Base-by-base conservation (phyloP, 2,888 invertebrate species). In the Cryptocheilus praepositus region DNA sequence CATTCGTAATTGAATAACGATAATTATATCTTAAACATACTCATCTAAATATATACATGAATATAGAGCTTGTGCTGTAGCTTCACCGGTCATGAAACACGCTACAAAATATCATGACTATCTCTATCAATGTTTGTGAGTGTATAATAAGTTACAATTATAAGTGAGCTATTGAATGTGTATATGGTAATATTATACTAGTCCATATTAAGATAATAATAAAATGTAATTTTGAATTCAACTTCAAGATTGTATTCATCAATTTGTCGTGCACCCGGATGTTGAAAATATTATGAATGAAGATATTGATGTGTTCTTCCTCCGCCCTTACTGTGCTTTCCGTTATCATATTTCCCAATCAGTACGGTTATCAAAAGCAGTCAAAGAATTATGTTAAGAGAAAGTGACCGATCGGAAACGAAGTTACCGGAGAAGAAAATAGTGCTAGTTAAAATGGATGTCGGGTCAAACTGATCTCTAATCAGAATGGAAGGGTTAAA, bases 171-270 rank as follows among this genome's bases (percentile, higher is more conserved):
- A 88, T 85, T 88, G 86, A 87, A 88, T 88, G 88, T 88, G 88
- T 88, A 87, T 82, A 88, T 87, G 87, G 86, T 88, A 85, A 86
- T 85, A 86, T 81, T 86, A 88, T 87, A 88, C 86, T 88, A 88
- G 87, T 87, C 87, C 87, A 86, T 85, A 87, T 83, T 87, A 87
- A 87, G 83, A 85, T 87, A 85, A 87, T 83, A 88, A 88, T 88
- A 88, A 88, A 88, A 86, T 88, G 86, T 88, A 88, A 88, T 88
- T 88, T 88, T 88, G 87, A 88, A 88, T 85, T 86, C 86, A 86
- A 85, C 74, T 71, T 71, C 58, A 58, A 58, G 44, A 58, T 58
- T 36, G 36, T 36, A 36, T 11, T 36, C 36, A 36, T 36, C 36
- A 36, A 36, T 36, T 36, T 36, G 36, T 36, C 36, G 36, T 36